Percentiles rank a stretch among this genome's conserved stretches.
Conservation (phyloP, 2,888 invertebrate species). For the Muschampia plurimacula region DNA sequence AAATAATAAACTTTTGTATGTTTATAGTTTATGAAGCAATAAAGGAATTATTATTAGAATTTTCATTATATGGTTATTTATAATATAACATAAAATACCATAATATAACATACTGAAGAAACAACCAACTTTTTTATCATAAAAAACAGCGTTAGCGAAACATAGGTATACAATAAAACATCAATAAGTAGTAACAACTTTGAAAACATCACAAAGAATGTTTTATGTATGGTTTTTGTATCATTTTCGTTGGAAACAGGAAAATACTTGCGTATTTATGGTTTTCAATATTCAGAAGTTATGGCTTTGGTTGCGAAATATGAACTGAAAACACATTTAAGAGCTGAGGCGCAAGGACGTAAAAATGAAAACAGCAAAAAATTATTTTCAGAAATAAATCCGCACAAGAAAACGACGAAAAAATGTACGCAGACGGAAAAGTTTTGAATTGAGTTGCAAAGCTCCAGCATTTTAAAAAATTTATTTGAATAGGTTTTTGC, state of each 20-base stretch:
- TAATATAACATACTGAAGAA: no score
- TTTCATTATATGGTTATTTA: no score
- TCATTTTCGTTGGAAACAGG: background rate
- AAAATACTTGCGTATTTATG: slow-evolving; percentile 20
- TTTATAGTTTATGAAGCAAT: no score
- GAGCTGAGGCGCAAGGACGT: slow-evolving; percentile 1
- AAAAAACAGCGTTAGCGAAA: background rate
- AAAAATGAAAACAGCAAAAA: slow-evolving; percentile 18
- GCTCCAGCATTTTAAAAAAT: slow-evolving; percentile 18
- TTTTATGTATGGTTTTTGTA: background rate
- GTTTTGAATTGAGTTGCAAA: slow-evolving; percentile 32
- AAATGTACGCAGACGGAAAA: slow-evolving; percentile 31
- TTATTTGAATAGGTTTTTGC: slow-evolving; percentile 23
- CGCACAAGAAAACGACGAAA: slow-evolving; percentile 22
- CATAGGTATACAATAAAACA: background rate
- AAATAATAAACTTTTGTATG: no score
- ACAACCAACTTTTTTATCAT: background rate
- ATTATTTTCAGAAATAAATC: slow-evolving; percentile 27
- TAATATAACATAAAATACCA: background rate
- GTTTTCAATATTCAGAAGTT: slow-evolving; percentile 18
- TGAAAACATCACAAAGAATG: background rate
- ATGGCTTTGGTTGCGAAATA: slow-evolving; percentile 22
- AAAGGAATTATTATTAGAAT: no score
- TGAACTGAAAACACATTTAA: slow-evolving; percentile 19
- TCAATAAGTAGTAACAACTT: background rate